Evolutionary conservation across 2,888 invertebrate species (phyloP), one percentile per base, ranked within the genome.

Genomic region (Alitta virens): DNA sequence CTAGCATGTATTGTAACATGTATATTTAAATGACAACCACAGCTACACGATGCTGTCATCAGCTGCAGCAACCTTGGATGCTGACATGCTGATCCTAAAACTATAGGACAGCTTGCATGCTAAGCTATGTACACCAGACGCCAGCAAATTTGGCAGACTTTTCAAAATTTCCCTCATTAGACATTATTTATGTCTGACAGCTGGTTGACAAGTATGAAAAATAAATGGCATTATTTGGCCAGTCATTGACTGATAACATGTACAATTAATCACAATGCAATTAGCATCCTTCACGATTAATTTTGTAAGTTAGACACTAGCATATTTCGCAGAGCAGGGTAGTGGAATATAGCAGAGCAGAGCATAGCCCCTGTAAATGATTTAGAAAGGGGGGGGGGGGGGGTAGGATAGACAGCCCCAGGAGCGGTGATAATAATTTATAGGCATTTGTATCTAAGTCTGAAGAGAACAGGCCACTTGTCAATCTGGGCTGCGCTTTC

Each of bases 171-270:
- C 67, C 65, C 66, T 70, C 73, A 72, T 74, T 74, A 74, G 72
- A 65, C 70, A 70, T 75, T 75, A 76, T 76, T 75, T 75, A 77
- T 73, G 73, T n/a, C 7, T 69, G 67, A 59, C 64, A 66, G 71
- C 68, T 66, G 69, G 67, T 71, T 75, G 75, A 76, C 75, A 74
- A 72, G 74, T 75, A 75, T 74, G 73, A 75, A 74, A 75, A 76
- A 77, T 77, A 77, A 76, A 77, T 75, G 76, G 74, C 68, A 71
- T 74, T 74, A 74, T 75, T 76, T 74, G 74, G 72, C 71, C 66
- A 71, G 63, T 69, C 65, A 67, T 66, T 71, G 74, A 73, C 74
- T 76, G 75, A 77, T 75, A 76, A 76, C 73, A 71, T 68, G 64
- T 67, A 57, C 69, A 71, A 77, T 77, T 76, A 74, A 76, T 76